A percentile compares a stretch with the other conserved stretches of the same genome.
Evolutionary conservation across 2,797 vertebrate genomes (phyloP).

Genomic region (Geotrypetes seraphini): DNA sequence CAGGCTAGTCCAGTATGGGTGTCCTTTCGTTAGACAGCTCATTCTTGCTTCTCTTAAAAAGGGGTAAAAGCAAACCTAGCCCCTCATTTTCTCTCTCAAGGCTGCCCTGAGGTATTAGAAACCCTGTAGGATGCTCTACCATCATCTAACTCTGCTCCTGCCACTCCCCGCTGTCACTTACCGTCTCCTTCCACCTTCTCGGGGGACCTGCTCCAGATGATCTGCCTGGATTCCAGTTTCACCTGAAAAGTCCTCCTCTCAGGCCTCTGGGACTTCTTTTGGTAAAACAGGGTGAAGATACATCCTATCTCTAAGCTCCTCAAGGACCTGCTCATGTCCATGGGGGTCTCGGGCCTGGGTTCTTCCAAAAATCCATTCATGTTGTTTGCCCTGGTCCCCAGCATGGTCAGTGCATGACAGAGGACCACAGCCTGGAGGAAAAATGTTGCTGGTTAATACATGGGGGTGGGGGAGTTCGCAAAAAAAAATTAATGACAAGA

Average conservation of each 20-base stretch:
- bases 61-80: too few species aligned
- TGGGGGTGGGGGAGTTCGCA: not conserved
- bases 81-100: too few species aligned
- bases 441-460: too few species aligned
- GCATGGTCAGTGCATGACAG: conserved; percentile 59
- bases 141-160: not conserved
- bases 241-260: conserved; percentile 75
- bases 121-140: too few species aligned
- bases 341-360: conserved; percentile 18
- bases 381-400: conserved; percentile 55
- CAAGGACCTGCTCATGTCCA: conserved; percentile 56
- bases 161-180: conserved; percentile 34
- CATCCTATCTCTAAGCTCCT: conserved; percentile 68
- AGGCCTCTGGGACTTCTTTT: conserved; percentile 75
- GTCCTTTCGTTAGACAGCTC: too few species aligned
- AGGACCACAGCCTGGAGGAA: conserved; percentile 10
- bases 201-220: conserved; percentile 63
- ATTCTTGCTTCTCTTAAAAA: too few species aligned
- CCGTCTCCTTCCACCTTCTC: conserved; percentile 73
- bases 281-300: conserved; percentile 72
- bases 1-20: too few species aligned
- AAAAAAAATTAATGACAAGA: too few species aligned
- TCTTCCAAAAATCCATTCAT: conserved; percentile 60
- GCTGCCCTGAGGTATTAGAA: too few species aligned
- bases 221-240: conserved; percentile 58